These are phyloP conservation scores for Premnoplex brunnescens DNA, from an alignment of 2,797 vertebrate genomes.

Conservation along the genomic window DNA sequence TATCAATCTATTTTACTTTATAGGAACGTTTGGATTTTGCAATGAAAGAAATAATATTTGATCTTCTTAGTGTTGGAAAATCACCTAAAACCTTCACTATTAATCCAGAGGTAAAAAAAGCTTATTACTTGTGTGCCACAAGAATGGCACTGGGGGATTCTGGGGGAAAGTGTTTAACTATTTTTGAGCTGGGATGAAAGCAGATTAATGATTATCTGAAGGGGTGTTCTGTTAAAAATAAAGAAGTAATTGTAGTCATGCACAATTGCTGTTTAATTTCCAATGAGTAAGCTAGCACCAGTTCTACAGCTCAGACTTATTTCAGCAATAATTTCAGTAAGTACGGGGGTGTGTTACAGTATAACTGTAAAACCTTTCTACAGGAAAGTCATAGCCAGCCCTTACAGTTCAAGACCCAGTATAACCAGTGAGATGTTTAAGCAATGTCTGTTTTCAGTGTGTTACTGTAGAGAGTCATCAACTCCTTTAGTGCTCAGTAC, in stretches of 20 bases:
- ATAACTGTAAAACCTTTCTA: background rate
- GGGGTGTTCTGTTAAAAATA: background rate
- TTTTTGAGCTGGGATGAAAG: background rate
- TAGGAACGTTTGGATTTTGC: conserved; percentile 99
- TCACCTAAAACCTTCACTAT: conserved; percentile 98
- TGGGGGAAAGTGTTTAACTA: background rate
- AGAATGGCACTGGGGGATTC: background rate
- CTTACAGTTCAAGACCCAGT: background rate
- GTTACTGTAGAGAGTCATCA: background rate
- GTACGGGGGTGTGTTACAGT: background rate
- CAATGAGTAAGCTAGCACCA: background rate
- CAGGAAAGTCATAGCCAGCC: background rate
- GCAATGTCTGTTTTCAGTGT: background rate
- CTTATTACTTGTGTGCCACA: background rate
- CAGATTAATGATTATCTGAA: background rate
- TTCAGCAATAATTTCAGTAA: background rate
- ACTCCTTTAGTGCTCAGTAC: background rate
- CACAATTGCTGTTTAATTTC: background rate
- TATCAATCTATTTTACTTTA: background rate
- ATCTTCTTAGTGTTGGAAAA: conserved; percentile 98
- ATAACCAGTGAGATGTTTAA: background rate
- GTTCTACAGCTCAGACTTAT: background rate
- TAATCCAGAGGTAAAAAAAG: conserved; percentile 91
- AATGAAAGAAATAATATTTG: conserved; percentile 99
- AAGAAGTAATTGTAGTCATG: background rate